Evolutionary conservation across 1,140 invertebrate genomes (phyloP).

Genomic region (Drosophila pallidifrons): DNA sequence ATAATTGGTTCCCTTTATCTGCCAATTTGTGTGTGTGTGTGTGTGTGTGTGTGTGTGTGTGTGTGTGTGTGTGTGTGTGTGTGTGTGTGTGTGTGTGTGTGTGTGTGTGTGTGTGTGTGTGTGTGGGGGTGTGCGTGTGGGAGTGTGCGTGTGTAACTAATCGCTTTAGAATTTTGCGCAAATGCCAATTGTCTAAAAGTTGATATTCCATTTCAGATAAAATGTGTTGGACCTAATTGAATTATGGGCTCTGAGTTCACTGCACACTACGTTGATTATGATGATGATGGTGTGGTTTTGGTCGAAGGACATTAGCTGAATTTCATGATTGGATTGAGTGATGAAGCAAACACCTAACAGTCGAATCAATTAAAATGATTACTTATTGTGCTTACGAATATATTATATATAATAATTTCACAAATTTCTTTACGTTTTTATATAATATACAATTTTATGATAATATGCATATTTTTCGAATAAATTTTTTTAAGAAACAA

Average conservation of each 20-base stretch:
- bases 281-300: neutral
- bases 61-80: neutral
- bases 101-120: neutral
- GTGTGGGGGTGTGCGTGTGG: neutral
- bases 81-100: neutral
- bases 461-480: too few relatives aligned
- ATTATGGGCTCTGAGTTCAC: conserved; percentile 17
- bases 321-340: neutral
- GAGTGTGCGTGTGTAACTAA: conserved; percentile 12
- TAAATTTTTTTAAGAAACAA: too few relatives aligned
- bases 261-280: neutral
- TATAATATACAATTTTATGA: too few relatives aligned
- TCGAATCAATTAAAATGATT: neutral
- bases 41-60: neutral
- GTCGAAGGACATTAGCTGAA: conserved; percentile 7
- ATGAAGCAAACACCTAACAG: neutral
- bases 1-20: conserved; percentile 13
- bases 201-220: conserved; percentile 42
- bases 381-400: too few relatives aligned
- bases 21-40: neutral
- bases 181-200: conserved; percentile 28
- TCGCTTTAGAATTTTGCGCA: conserved; percentile 22
- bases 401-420: too few relatives aligned
- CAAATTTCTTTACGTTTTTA: too few relatives aligned
- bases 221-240: conserved; percentile 24